Conservation (phyloP, 2,888 invertebrate genomes). For the Candidula unifasciata region DNA sequence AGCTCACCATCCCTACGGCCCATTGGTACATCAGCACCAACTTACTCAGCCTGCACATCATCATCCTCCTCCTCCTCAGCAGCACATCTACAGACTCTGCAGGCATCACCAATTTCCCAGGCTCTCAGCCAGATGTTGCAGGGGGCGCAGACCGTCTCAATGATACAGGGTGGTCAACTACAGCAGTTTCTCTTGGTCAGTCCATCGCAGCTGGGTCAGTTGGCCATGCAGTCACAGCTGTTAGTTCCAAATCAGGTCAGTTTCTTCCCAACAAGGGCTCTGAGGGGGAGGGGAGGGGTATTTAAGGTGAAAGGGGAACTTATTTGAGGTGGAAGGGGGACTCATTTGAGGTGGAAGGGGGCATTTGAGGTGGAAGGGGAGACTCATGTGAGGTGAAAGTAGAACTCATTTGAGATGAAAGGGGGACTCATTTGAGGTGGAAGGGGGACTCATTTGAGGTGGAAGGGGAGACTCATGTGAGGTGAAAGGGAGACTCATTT, state of each 20-base stretch:
- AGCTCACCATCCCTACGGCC: conserved; percentile 2
- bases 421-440: too few relatives aligned
- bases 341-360: too few relatives aligned
- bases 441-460: too few relatives aligned
- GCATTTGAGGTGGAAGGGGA: too few relatives aligned
- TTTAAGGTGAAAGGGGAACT: too few relatives aligned
- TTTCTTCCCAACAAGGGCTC: background rate
- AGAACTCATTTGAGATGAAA: too few relatives aligned
- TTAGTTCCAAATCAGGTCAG: conserved; percentile 62
- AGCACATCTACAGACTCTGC: background rate
- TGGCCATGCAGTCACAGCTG: conserved; percentile 66
- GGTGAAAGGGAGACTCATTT: too few relatives aligned
- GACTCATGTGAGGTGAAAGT: too few relatives aligned
- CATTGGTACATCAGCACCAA: conserved; percentile 4
- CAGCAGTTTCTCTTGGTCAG: conserved; percentile 70
- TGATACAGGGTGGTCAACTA: conserved; percentile 53
- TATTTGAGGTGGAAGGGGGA: too few relatives aligned
- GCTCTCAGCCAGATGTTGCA: conserved; percentile 41
- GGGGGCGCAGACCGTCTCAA: conserved; percentile 50
- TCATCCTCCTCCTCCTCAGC: conserved; percentile 18
- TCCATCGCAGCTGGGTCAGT: conserved; percentile 63
- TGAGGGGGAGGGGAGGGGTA: too few relatives aligned
- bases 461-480: too few relatives aligned
- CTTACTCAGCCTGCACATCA: background rate
- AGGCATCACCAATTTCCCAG: background rate